A percentile compares a stretch with the other conserved stretches of the same genome.
Evolutionary conservation across 2,888 invertebrate genomes (phyloP).

Genomic region (Yponomeuta malinellus): DNA sequence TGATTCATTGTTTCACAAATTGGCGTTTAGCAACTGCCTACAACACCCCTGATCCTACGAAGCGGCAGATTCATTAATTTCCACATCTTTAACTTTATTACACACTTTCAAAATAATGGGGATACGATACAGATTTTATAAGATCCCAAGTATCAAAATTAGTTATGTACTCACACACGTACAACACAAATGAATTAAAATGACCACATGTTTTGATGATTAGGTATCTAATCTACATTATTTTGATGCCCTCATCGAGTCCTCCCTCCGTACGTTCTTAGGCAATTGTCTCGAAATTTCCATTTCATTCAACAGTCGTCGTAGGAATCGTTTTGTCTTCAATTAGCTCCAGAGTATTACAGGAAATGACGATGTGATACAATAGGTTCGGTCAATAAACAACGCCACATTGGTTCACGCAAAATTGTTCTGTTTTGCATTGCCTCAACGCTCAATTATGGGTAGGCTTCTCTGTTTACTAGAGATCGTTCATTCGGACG

Average conservation of each 20-base stretch:
- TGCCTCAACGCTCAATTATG: too few relatives aligned
- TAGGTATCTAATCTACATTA: background rate
- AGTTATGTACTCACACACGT: too few relatives aligned
- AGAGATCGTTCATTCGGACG: too few relatives aligned
- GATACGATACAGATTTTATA: too few relatives aligned
- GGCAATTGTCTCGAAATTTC: background rate
- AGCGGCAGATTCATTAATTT: background rate
- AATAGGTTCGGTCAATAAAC: background rate
- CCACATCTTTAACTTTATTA: background rate
- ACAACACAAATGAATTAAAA: too few relatives aligned
- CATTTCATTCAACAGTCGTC: background rate
- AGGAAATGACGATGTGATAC: background rate
- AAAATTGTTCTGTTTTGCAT: background rate
- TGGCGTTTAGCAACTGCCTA: background rate
- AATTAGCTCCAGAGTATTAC: background rate
- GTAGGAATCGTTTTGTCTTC: background rate
- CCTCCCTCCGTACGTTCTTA: background rate
- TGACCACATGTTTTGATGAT: too few relatives aligned
- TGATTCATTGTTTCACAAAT: background rate
- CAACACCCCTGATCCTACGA: background rate
- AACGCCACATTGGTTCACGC: background rate
- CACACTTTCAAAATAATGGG: too few relatives aligned
- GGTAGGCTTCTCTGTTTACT: too few relatives aligned
- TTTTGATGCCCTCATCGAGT: background rate
- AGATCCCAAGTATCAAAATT: too few relatives aligned